Base-by-base conservation (phyloP, 2,113 vertebrate genomes). In the Urocynchramus pylzowi region DNA sequence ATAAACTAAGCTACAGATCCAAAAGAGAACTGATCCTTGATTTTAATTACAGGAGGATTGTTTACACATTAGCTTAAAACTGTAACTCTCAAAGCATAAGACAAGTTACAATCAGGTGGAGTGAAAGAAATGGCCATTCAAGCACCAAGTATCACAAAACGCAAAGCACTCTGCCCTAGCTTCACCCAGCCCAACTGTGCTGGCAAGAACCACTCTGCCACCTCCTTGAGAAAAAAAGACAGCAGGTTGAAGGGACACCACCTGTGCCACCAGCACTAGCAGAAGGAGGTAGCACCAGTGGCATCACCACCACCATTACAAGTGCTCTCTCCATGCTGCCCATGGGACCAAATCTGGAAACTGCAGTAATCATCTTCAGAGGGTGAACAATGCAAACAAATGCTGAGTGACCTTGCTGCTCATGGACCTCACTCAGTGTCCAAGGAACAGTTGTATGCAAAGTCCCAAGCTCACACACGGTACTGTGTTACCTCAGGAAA, bases 11-110 rank as follows among this genome's bases (percentile, higher is more conserved):
- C 75, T 73, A 73, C 9, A 68, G 70, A 82, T 74, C 65, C 69
- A 90, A 69, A 94, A 35, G 2, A 91, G 50, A 96, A 93, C 41
- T 24, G 45, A 95, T 91, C 87, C 73, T 81, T 74, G 39, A 70
- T 96, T 94, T 89, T 88, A 97, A 95, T 93, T 84, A 94, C 74
- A 80, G 73, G 47, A 92, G 45, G 69, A 93, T 78, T 5, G 17
- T 47, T 85, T 1, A 6, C 16, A 64, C 37, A 16, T 65, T 81
- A 67, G 30, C 56, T 81, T 87, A 74, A 75, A 95, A 92, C 45
- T 26, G 14, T 27, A 49, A 44, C 53, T 92, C 56, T 47, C 53
- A 69, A 60, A 49, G 31, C 9, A 2, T 26, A 56, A 68, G 41
- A 71, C 24, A 57, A 65, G n/a, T 50, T 50, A 57, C 59, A 63